Evolutionary conservation across 2,113 vertebrate species (phyloP).

Genomic region (Entomyzon cyanotis): DNA sequence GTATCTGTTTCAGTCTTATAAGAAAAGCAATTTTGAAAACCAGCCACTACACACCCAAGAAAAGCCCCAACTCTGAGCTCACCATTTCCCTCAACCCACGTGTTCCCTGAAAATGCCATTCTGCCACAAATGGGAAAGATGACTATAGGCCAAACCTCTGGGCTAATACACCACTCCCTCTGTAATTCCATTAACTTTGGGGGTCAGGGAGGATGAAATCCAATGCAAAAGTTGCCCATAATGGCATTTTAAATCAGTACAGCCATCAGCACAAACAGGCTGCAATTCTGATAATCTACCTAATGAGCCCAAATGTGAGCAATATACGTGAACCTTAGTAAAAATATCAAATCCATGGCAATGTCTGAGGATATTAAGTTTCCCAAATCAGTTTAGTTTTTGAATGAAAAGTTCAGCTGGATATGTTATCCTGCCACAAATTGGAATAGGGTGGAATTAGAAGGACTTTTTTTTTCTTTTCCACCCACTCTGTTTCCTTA

Average conservation of each 20-base stretch:
- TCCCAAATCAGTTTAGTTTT: background rate
- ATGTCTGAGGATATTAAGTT: background rate
- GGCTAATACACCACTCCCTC: conserved; percentile 1
- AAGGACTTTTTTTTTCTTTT: background rate
- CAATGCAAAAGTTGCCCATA: conserved; percentile 47
- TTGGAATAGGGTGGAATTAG: background rate
- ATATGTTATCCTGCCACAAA: background rate
- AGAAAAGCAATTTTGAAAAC: background rate
- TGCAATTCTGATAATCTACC: background rate
- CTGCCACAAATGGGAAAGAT: conserved; percentile 13
- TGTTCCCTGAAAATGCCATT: background rate
- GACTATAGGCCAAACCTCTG: conserved; percentile 30
- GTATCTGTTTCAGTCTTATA: conserved; percentile 14
- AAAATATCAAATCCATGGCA: background rate
- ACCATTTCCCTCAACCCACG: background rate
- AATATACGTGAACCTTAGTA: background rate
- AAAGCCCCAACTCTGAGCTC: conserved; percentile 17
- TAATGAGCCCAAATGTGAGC: conserved; percentile 1
- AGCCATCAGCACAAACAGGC: background rate
- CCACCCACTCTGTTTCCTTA: background rate
- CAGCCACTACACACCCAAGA: conserved; percentile 15
- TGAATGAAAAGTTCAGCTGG: background rate
- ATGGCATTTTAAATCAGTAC: conserved; percentile 57
- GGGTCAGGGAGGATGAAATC: conserved; percentile 29
- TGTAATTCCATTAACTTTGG: background rate